These are phyloP conservation scores for Bergia sp. DNA, from an alignment of 92 coral and sea anemone species.

Conservation along the genomic window DNA sequence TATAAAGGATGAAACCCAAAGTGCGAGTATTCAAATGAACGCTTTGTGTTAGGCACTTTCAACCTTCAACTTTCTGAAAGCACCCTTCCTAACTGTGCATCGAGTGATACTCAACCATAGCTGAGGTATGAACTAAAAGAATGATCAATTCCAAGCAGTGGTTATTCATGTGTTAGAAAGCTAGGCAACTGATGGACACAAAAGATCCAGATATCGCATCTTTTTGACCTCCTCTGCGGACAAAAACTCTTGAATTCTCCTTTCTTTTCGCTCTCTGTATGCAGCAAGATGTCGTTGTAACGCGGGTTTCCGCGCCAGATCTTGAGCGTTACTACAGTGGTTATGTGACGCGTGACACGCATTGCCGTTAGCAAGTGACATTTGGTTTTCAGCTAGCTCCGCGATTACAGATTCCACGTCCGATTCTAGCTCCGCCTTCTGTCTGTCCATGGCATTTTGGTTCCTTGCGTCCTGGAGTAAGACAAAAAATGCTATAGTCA, in stretches of 20 bases:
- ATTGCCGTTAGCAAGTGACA: slow-evolving; percentile 47
- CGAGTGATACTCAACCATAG: neutral
- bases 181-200: slow-evolving; percentile 49
- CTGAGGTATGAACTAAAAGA: neutral
- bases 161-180: neutral
- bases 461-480: slow-evolving; percentile 65
- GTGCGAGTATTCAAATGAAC: neutral
- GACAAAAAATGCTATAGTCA: neutral
- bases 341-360: slow-evolving; percentile 23
- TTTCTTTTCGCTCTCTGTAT: slow-evolving; percentile 60
- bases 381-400: slow-evolving; percentile 45
- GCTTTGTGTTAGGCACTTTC: neutral
- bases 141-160: neutral
- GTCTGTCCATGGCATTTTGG: slow-evolving; percentile 45
- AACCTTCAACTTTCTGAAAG: too few species aligned
- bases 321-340: slow-evolving; percentile 39
- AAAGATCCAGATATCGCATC: slow-evolving; percentile 61
- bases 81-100: neutral
- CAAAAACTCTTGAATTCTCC: slow-evolving; percentile 72
- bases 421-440: slow-evolving; percentile 72
- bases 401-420: slow-evolving; percentile 76
- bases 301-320: slow-evolving; percentile 64
- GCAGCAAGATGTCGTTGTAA: slow-evolving; percentile 59
- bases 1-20: neutral
- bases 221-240: slow-evolving; percentile 63